phyloP scores from a whole-genome alignment of 2,797 vertebrate species.

The Acrocephalus scirpaceus region DNA sequence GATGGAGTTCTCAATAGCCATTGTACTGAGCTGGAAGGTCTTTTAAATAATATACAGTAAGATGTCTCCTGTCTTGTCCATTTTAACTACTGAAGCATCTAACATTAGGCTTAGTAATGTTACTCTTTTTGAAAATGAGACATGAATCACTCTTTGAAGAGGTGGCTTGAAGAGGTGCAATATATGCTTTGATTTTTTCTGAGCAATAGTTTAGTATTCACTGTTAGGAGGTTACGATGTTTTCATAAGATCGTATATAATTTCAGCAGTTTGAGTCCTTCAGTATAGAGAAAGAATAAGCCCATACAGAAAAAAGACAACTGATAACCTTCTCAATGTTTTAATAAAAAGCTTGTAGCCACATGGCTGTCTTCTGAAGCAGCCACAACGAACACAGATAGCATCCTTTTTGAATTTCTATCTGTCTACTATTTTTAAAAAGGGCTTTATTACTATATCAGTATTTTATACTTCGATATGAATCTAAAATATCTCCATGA shows the following conservation, averaged over 20 bases:
- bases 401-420: neutral
- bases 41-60: neutral
- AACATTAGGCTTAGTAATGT: neutral
- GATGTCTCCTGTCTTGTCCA: neutral
- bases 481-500: neutral
- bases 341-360: neutral
- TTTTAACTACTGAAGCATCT: neutral
- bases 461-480: neutral
- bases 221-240: neutral
- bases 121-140: neutral
- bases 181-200: neutral
- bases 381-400: neutral
- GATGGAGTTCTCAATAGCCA: neutral
- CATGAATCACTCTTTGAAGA: neutral
- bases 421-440: neutral
- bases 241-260: neutral
- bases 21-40: neutral
- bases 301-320: neutral
- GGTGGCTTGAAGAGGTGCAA: neutral
- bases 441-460: neutral
- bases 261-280: neutral
- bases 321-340: neutral
- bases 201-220: neutral
- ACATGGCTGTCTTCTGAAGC: neutral
- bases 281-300: neutral